phyloP scores from a whole-genome alignment of 2,888 invertebrate species.

The Patella caerulea region DNA sequence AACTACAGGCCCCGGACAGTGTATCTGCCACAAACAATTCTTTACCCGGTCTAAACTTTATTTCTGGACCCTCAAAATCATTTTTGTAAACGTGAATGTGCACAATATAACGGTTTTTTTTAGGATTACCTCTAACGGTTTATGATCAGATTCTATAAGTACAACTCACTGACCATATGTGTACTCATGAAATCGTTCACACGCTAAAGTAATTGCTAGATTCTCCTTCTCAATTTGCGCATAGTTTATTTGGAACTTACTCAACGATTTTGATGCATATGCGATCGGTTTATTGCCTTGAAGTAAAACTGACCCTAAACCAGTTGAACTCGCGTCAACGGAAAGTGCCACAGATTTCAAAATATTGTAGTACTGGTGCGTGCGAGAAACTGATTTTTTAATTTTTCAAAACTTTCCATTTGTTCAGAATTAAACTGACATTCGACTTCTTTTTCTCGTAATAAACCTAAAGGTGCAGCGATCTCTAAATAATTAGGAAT shows the following conservation, averaged over 20 bases:
- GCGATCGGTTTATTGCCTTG: background rate
- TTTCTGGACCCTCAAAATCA: too few species aligned
- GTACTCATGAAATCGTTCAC: background rate
- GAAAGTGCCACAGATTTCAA: background rate
- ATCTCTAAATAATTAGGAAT: slow-evolving; percentile 29
- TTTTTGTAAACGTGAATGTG: too few species aligned
- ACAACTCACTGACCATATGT: background rate
- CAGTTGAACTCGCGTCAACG: background rate
- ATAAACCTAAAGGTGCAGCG: slow-evolving; percentile 20
- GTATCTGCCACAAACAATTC: too few species aligned
- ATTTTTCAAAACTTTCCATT: slow-evolving; percentile 26
- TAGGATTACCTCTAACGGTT: background rate
- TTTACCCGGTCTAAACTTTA: too few species aligned
- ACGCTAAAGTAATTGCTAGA: background rate
- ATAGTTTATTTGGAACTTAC: background rate
- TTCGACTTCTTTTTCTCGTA: slow-evolving; percentile 18
- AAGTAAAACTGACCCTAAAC: background rate
- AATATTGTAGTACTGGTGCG: background rate
- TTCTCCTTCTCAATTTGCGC: background rate
- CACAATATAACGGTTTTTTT: background rate
- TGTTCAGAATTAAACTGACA: slow-evolving; percentile 31
- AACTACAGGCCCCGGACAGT: too few species aligned
- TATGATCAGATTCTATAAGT: background rate
- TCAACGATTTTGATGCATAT: slow-evolving; percentile 2
- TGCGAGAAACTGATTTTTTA: slow-evolving; percentile 21